Evolutionary conservation across 2,797 vertebrate genomes (phyloP), one percentile per base, ranked within the genome.

Genomic region (Phalanger gymnotis): DNA sequence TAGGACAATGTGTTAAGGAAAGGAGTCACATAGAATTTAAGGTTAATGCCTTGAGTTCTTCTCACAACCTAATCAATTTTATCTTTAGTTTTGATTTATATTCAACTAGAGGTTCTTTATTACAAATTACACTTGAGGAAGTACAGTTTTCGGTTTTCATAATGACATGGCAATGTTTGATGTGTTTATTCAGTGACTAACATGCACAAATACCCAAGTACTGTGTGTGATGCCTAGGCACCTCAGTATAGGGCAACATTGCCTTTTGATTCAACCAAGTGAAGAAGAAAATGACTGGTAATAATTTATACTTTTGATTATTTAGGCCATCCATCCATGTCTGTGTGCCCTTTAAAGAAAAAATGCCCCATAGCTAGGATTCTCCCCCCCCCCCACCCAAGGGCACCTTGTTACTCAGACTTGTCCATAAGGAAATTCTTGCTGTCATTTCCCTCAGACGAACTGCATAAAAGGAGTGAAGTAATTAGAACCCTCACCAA

Each of bases 381-480:
- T 40, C 12, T 12, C 58, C 58, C 12, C 66, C 14, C 4, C 66
- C n/a, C n/a, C n/a, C 34, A 73, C 1, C 3, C 13, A 73, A 73
- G 34, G 12, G 14, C 34, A 25, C 7, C 30, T 5, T 94, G 31
- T 91, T 56, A 58, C 73, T 93, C 47, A 61, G 57, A 6, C 93
- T 95, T 96, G 94, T 95, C 96, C 31, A 27, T 34, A 54, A 90
- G 3, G 89, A 0, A 57, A 4, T 40, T 12, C 4, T 47, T 90
- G 90, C n/a, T 93, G 40, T 95, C 53, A 90, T 94, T 92, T 96
- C 97, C 93, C 93, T n/a, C 98, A 99, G 99, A 98, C 95, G 99
- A 99, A 98, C 97, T 99, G 94, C 99, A 99, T 31, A 99, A 99
- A 97, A 99, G 99, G 96, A 99, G 99, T 34, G 99, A 99, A 91